Evolutionary conservation across 2,888 invertebrate species (phyloP).

Genomic region (Abrostola triplasia): DNA sequence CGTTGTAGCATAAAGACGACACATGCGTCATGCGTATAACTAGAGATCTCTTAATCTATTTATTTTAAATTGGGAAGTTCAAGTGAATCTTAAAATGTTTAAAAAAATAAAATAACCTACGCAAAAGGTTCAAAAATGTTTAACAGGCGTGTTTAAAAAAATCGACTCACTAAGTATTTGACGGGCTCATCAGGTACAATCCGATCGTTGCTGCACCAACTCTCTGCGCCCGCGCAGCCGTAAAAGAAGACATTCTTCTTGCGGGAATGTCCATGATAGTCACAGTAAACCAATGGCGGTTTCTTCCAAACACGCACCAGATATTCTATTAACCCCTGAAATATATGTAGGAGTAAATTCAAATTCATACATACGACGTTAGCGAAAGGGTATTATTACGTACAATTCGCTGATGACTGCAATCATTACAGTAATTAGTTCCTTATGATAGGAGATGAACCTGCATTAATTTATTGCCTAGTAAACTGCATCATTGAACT

Average conservation of each 20-base stretch:
- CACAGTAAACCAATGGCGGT: conserved; percentile 91
- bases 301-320: conserved; percentile 88
- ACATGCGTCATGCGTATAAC: too few relatives aligned
- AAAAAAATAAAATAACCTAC: too few relatives aligned
- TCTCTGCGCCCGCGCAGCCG: conserved; percentile 92
- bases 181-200: conserved; percentile 87
- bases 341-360: conserved; percentile 10
- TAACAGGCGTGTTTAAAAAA: not conserved
- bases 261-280: conserved; percentile 95
- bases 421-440: conserved; percentile 4
- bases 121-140: too few relatives aligned
- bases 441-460: conserved; percentile 4
- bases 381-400: conserved; percentile 1
- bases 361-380: not conserved
- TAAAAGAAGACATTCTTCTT: conserved; percentile 95
- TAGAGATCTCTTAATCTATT: too few relatives aligned
- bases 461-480: not conserved
- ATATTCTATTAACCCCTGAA: conserved; percentile 90
- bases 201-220: conserved; percentile 90
- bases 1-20: too few relatives aligned
- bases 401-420: conserved; percentile 2
- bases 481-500: not conserved
- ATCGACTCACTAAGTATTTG: conserved; percentile 87
- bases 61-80: too few relatives aligned
- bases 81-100: too few relatives aligned